Conservation (phyloP, 1,140 invertebrate genomes). For the Papilio machaon region DNA sequence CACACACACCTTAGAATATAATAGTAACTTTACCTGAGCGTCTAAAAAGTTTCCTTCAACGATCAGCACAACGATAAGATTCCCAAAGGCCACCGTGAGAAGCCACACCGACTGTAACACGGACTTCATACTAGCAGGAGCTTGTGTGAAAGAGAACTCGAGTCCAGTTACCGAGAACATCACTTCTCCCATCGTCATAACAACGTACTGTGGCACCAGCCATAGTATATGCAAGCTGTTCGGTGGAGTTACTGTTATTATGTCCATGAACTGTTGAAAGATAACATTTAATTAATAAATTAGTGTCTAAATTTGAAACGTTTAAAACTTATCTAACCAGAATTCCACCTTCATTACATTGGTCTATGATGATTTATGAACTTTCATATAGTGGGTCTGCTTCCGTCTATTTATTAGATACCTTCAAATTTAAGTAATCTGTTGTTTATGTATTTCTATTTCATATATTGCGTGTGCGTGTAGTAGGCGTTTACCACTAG, state of each 20-base stretch:
- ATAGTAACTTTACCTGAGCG: slow-evolving; percentile 82
- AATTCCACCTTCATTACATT: too few relatives aligned
- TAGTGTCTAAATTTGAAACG: too few relatives aligned
- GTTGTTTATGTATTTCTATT: too few relatives aligned
- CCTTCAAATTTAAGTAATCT: too few relatives aligned
- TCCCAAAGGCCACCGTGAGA: slow-evolving; percentile 95
- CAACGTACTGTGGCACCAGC: slow-evolving; percentile 93
- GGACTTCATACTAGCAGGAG: slow-evolving; percentile 95
- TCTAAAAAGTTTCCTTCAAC: slow-evolving; percentile 86
- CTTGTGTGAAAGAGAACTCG: slow-evolving; percentile 95
- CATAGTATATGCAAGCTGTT: slow-evolving; percentile 91
- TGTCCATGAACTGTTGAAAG: slow-evolving; percentile 57
- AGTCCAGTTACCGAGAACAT: slow-evolving; percentile 97
- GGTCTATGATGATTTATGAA: too few relatives aligned
- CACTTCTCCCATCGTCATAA: slow-evolving; percentile 91
- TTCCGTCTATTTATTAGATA: too few relatives aligned
- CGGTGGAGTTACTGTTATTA: slow-evolving; percentile 82
- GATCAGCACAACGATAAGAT: slow-evolving; percentile 94
- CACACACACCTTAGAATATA: neutral
- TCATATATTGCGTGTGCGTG: too few relatives aligned
- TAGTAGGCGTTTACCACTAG: too few relatives aligned
- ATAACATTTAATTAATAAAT: neutral
- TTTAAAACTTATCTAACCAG: too few relatives aligned
- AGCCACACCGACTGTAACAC: slow-evolving; percentile 95
- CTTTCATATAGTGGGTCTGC: too few relatives aligned